Conservation (phyloP, 2,888 invertebrate genomes). For the Brachylomia viminalis region DNA sequence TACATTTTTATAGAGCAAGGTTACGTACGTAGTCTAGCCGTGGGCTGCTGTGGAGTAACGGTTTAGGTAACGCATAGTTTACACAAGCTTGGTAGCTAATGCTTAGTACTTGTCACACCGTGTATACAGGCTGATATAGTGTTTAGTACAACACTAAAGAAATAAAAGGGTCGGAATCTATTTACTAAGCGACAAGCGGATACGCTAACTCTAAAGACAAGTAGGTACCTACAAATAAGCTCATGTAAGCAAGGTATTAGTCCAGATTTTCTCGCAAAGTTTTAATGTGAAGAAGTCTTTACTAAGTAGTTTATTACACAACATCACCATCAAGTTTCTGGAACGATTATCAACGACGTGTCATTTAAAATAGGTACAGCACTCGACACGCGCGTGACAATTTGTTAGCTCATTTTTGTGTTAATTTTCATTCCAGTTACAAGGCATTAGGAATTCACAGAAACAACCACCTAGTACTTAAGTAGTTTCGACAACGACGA, state of each 20-base stretch:
- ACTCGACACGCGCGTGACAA: too few relatives aligned
- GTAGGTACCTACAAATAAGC: background rate
- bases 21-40: too few relatives aligned
- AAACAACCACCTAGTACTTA: background rate
- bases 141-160: background rate
- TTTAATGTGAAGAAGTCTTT: background rate
- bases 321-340: background rate
- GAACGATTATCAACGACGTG: background rate
- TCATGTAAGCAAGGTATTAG: constrained; percentile 10
- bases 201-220: background rate
- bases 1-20: background rate
- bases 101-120: background rate
- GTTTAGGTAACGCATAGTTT: background rate
- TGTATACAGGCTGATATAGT: background rate
- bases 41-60: background rate
- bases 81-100: background rate
- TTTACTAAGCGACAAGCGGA: background rate
- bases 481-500: background rate
- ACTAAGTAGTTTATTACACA: background rate
- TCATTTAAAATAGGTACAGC: background rate
- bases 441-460: background rate
- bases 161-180: background rate
- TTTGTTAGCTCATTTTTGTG: background rate
- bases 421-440: background rate
- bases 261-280: background rate